Evolutionary conservation across 2,888 invertebrate genomes (phyloP).

Genomic region (Holacanthella duospinosa): DNA sequence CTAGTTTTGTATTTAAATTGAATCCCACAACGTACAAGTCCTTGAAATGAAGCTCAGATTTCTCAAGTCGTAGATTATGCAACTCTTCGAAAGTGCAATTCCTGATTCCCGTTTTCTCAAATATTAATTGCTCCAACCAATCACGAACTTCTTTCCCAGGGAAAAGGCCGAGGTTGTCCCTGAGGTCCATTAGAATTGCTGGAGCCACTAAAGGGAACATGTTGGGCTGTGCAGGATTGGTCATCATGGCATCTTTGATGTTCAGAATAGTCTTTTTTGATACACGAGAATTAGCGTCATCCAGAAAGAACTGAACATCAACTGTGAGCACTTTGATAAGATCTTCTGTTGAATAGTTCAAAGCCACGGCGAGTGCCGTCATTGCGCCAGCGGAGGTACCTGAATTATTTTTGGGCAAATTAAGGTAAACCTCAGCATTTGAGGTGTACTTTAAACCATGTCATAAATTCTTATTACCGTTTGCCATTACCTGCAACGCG

Average conservation of each 20-base stretch:
- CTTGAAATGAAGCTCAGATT: background rate
- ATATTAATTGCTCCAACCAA: slow-evolving; percentile 7
- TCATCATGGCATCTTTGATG: background rate
- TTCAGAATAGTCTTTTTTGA: background rate
- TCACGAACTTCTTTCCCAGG: slow-evolving; percentile 9
- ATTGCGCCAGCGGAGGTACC: slow-evolving; percentile 16
- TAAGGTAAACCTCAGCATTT: background rate
- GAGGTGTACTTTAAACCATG: background rate
- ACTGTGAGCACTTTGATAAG: slow-evolving; percentile 4
- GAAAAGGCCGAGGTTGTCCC: slow-evolving; percentile 7
- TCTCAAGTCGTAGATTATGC: background rate
- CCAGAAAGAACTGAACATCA: slow-evolving; percentile 12
- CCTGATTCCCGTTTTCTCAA: slow-evolving; percentile 6
- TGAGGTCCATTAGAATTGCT: slow-evolving; percentile 3
- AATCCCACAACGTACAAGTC: slow-evolving; percentile 12
- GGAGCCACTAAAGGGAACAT: background rate
- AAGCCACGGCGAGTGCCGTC: slow-evolving; percentile 9
- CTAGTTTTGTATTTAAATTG: slow-evolving; percentile 4
- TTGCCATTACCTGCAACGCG: background rate
- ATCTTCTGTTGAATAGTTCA: slow-evolving; percentile 7
- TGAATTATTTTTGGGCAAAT: slow-evolving; percentile 7
- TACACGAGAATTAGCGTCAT: slow-evolving; percentile 6
- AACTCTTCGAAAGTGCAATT: slow-evolving; percentile 9
- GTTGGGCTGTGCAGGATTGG: background rate
- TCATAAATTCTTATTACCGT: background rate